A percentile compares a stretch with the other conserved stretches of the same genome.
phyloP scores from a whole-genome alignment of 1,140 invertebrate genomes.

The Samia ricini region DNA sequence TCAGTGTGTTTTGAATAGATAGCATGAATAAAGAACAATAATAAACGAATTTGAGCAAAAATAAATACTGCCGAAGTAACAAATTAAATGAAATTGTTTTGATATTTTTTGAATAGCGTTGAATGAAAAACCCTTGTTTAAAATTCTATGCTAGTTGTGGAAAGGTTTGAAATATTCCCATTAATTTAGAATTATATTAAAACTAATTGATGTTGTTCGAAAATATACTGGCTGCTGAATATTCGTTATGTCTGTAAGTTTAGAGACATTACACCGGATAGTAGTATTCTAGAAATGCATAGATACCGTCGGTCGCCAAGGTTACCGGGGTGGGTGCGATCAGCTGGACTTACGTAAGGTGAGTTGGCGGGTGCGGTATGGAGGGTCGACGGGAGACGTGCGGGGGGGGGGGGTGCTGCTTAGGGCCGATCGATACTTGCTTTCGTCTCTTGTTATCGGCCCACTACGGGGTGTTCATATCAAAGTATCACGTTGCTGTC shows the following conservation, averaged over 20 bases:
- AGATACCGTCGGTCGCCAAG: conserved; percentile 50
- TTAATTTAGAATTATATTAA: not conserved
- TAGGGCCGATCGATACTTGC: conserved; percentile 72
- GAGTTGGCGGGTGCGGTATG: conserved; percentile 16
- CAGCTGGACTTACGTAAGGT: conserved; percentile 75
- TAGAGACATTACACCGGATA: no score
- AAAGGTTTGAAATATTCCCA: not conserved
- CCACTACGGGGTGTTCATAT: conserved; percentile 46
- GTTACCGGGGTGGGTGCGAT: conserved; percentile 71
- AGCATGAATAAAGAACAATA: not conserved
- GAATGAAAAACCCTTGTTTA: not conserved
- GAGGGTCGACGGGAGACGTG: conserved; percentile 22
- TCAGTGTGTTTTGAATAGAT: not conserved
- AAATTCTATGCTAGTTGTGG: not conserved
- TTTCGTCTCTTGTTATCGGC: conserved; percentile 59
- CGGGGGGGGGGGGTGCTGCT: conserved; percentile 22
- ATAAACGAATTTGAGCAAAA: not conserved
- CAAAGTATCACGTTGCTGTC: conserved; percentile 14
- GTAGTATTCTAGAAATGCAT: not conserved
- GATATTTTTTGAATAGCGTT: no score
- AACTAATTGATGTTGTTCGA: not conserved
- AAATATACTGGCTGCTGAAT: not conserved
- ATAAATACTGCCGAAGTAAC: not conserved
- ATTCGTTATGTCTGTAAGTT: not conserved
- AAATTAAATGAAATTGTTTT: not conserved